Evolutionary conservation across 2,888 invertebrate genomes (phyloP), one percentile per base, ranked within the genome.

Genomic region (Hololepta plana): DNA sequence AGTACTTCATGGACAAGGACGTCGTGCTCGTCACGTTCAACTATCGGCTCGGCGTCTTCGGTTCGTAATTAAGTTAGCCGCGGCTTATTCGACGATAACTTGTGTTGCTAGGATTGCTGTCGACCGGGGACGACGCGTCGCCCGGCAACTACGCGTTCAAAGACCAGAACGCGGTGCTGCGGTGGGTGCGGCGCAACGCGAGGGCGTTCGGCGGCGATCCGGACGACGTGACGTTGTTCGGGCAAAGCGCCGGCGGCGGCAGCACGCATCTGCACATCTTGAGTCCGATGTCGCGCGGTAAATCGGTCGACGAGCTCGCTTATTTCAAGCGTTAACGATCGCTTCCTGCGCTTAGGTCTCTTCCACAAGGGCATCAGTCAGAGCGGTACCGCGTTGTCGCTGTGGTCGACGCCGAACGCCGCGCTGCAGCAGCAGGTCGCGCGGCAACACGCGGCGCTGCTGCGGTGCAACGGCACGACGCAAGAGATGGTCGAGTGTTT

Each of bases 91-190:
- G n/a, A n/a, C n/a, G 15, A 17, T 7, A 13, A 7, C 15, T 9
- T 1, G 4, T 4, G 4, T 20, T 8, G 3, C 6, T 12, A 12
- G 59, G 60, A 2, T 60, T 59, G 28, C 45, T 60, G 2, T 56
- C 57, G 19, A 60, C 61, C 2, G 43, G 52, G 5, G 62, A 61
- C 32, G 44, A 48, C 1, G 46, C 41, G 5, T 52, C 60, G 24
- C 52, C 60, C 1, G 62, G 62, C 0, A 63, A 63, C 33, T 59
- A 55, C 35, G 62, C 49, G 1, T 38, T 62, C 0, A 62, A 63
- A 39, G 62, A 62, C 44, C 61, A 62, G 41, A 46, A 52, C 7
- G 33, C 53, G 11, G 60, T 53, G 0, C 36, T 62, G 16, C 48
- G 49, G 33, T 62, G 60, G 60, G 51, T 62, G 3, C 46, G 55